Conservation (phyloP, 2,113 vertebrate species). For the Ptilonorhynchus violaceus region DNA sequence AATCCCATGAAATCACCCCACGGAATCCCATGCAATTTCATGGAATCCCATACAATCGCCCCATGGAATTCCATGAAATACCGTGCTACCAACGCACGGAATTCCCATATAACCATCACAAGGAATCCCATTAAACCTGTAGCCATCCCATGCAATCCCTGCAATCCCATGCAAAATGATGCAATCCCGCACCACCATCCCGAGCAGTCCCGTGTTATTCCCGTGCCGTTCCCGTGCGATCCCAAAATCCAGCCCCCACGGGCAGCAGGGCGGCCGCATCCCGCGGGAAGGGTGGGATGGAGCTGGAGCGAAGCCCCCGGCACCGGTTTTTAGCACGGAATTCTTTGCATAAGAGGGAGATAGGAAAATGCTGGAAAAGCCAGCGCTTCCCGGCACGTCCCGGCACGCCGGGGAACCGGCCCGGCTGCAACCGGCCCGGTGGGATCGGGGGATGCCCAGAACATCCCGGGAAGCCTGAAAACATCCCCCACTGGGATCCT, state of each 20-base stretch:
- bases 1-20: background rate
- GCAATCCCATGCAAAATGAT: background rate
- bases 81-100: background rate
- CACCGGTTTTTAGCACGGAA: background rate
- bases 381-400: background rate
- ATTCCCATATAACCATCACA: no score
- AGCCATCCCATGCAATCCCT: background rate
- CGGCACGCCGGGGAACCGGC: background rate
- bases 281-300: background rate
- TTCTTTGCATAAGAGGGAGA: constrained; percentile 22
- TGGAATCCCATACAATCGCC: background rate
- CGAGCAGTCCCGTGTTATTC: background rate
- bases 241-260: background rate
- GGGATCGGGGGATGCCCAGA: background rate
- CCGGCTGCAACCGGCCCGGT: rapidly evolving
- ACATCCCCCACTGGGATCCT: rapidly evolving
- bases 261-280: rapidly evolving
- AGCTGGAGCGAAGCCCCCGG: background rate
- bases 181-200: background rate
- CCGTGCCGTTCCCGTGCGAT: background rate
- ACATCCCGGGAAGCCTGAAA: background rate
- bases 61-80: background rate
- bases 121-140: background rate
- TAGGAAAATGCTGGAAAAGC: background rate
- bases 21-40: background rate